Conservation (phyloP, 2,888 invertebrate genomes). For the Agrotis clavis region DNA sequence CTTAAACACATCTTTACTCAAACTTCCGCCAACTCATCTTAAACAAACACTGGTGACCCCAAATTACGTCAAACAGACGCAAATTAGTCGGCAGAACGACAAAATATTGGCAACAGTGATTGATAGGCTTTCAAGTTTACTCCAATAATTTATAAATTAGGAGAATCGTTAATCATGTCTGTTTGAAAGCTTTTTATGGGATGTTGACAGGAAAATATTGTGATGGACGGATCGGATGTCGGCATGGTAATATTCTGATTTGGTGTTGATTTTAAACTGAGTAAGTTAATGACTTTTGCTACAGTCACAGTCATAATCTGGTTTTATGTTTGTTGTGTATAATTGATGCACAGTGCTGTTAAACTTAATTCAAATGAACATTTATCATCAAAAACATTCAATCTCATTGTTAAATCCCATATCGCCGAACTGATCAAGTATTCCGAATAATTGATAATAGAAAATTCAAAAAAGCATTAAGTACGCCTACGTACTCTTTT, state of each 20-base stretch:
- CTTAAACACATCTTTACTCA: neutral
- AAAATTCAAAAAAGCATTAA: no score
- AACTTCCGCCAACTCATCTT: conserved; percentile 12
- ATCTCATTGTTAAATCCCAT: neutral
- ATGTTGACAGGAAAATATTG: conserved; percentile 62
- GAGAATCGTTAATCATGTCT: conserved; percentile 70
- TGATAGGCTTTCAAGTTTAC: conserved; percentile 52
- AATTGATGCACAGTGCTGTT: no score
- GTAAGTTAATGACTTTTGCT: neutral
- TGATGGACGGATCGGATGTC: conserved; percentile 48
- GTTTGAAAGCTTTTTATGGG: conserved; percentile 61
- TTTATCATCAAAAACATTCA: no score
- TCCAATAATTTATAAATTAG: conserved; percentile 68
- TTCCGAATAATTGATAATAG: neutral
- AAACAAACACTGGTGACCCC: conserved; percentile 14
- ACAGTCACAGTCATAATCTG: no score
- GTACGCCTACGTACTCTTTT: no score
- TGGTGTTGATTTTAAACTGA: neutral
- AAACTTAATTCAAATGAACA: no score
- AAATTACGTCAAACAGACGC: conserved; percentile 9
- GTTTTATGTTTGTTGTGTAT: no score
- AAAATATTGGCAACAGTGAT: conserved; percentile 51
- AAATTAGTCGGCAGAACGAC: conserved; percentile 51
- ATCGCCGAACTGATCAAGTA: neutral
- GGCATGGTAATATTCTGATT: conserved; percentile 21